Conservation (phyloP, 2,888 invertebrate species). For the Trissolcus brochymenae region DNA sequence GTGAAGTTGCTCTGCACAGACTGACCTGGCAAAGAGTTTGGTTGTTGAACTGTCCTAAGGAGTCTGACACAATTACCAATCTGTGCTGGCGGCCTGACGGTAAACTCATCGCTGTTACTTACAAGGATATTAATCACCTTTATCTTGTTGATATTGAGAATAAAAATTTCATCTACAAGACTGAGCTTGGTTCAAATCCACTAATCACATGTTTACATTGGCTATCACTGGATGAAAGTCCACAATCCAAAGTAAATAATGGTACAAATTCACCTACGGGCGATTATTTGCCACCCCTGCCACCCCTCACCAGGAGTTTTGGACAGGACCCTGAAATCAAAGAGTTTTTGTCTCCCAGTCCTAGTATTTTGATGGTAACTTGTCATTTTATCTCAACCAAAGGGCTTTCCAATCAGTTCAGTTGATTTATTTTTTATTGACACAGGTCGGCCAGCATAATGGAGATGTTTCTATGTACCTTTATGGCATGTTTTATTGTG, state of each 20-base stretch:
- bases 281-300: conserved; percentile 77
- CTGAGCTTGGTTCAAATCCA: conserved; percentile 75
- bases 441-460: conserved; percentile 85
- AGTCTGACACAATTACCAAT: conserved; percentile 83
- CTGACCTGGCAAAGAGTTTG: conserved; percentile 96
- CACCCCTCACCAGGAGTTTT: conserved; percentile 76
- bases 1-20: conserved; percentile 91
- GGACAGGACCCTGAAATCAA: conserved; percentile 73
- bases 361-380: conserved; percentile 75
- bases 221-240: conserved; percentile 74
- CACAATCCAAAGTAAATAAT: conserved; percentile 18
- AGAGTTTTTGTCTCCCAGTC: conserved; percentile 76
- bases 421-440: neutral
- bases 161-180: conserved; percentile 85
- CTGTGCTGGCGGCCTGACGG: conserved; percentile 97
- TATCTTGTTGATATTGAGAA: conserved; percentile 89
- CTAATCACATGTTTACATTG: conserved; percentile 85
- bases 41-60: conserved; percentile 86
- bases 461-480: conserved; percentile 84
- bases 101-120: conserved; percentile 83
- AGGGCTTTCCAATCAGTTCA: neutral
- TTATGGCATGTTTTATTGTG: conserved; percentile 90
- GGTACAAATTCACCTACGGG: conserved; percentile 66
- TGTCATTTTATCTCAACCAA: neutral
- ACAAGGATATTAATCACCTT: conserved; percentile 65